Percentiles rank a stretch among this genome's conserved stretches.
These are phyloP conservation scores for Zygaena filipendulae DNA, from an alignment of 2,888 invertebrate species.

Conservation along the genomic window DNA sequence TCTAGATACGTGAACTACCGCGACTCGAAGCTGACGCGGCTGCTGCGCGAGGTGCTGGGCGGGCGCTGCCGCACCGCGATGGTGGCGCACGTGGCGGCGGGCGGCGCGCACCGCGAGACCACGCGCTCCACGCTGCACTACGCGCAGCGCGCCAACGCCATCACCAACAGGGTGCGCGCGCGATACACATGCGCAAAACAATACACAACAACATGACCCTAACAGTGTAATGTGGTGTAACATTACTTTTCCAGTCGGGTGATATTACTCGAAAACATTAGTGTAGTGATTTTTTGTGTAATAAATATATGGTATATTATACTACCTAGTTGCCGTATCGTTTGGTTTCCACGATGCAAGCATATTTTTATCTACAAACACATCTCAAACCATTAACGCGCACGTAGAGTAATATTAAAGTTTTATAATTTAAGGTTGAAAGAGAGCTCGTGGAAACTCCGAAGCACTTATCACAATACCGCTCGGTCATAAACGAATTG, in stretches of 20 bases:
- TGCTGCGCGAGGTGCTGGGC: slow-evolving; percentile 87
- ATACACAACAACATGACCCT: slow-evolving; percentile 11
- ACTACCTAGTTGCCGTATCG: too few relatives aligned
- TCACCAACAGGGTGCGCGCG: slow-evolving; percentile 84
- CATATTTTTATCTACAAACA: too few relatives aligned
- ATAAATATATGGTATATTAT: too few relatives aligned
- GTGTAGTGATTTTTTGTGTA: too few relatives aligned
- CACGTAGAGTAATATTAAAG: too few relatives aligned
- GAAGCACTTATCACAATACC: slow-evolving; percentile 86
- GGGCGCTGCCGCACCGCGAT: slow-evolving; percentile 96
- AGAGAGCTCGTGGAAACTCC: slow-evolving; percentile 74
- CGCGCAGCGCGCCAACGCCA: slow-evolving; percentile 93
- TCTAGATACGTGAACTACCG: slow-evolving; percentile 93
- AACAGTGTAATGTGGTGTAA: slow-evolving; percentile 2
- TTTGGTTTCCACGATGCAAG: too few relatives aligned
- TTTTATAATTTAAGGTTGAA: slow-evolving; percentile 58
- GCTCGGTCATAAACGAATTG: slow-evolving; percentile 82
- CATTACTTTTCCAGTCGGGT: too few relatives aligned
- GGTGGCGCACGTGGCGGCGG: slow-evolving; percentile 95
- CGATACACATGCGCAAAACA: too few relatives aligned
- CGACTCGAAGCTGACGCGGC: slow-evolving; percentile 93
- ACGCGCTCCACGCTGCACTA: slow-evolving; percentile 94
- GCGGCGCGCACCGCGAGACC: slow-evolving; percentile 85
- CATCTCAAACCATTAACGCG: too few relatives aligned
- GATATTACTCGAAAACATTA: too few relatives aligned